Conservation (phyloP, 2,113 vertebrate species). For the Glaucomys volans region DNA sequence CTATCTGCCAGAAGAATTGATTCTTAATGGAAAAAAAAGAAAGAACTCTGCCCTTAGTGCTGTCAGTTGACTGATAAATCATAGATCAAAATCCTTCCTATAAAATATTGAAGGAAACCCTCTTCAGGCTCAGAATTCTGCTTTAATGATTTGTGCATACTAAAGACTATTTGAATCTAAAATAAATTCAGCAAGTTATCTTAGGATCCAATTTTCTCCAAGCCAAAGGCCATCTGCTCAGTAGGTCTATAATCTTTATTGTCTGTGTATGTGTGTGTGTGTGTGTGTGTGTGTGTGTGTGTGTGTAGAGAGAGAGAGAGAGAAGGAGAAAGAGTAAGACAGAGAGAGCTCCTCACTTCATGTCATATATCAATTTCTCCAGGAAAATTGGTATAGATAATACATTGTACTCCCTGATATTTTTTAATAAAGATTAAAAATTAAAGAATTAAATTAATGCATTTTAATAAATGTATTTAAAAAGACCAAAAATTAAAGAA, state of each 20-base stretch:
- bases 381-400: not conserved
- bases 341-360: not conserved
- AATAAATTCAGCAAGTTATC: constrained; percentile 79
- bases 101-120: constrained; percentile 86
- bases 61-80: constrained; percentile 87
- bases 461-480: too few relatives aligned
- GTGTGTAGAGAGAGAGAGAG: too few relatives aligned
- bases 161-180: constrained; percentile 82
- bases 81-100: constrained; percentile 87
- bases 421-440: not conserved
- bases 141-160: constrained; percentile 84
- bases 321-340: not conserved
- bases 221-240: constrained; percentile 74
- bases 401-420: not conserved
- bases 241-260: constrained; percentile 12
- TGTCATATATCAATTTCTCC: not conserved
- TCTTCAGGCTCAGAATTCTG: constrained; percentile 71
- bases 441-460: not conserved
- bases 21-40: constrained; percentile 76
- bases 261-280: not conserved
- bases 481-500: not conserved
- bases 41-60: constrained; percentile 65
- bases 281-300: too few relatives aligned
- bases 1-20: constrained; percentile 79
- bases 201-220: constrained; percentile 74